Base-by-base conservation (phyloP, 2,888 invertebrate genomes). In the Meghimatium bilineatum region DNA sequence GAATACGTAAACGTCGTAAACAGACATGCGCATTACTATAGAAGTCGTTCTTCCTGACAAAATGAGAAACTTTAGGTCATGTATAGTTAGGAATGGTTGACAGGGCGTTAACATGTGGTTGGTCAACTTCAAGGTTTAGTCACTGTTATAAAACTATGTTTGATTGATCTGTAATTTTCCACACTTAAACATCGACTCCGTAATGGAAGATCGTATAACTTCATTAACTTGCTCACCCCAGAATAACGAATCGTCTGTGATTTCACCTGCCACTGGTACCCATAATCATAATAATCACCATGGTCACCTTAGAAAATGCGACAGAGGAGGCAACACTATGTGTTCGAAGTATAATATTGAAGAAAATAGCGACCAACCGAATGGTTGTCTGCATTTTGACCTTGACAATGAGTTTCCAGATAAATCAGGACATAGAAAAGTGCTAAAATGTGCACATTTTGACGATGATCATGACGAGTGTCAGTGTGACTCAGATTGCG, bases 341-440 rank as follows among this genome's bases (percentile, higher is more conserved):
- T 74, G 17, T 32, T 32, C 49, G 32, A 74, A 74, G 26, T 52
- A 44, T 20, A 32, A 29, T 52, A 34, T 74, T 49, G 52, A 52
- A 52, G 74, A 23, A 74, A 52, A 52, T 74, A 74, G 8, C 32
- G 74, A 63, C n/a, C 77, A 36, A 38, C 63, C 63, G 20, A 77
- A 77, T 63, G 77, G 77, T 14, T 17, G n/a, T 63, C n/a, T 77
- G 77, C 77, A 77, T 20, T 60, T 52, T 20, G 63, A 60, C 3
- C 29, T 36, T 8, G 63, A 77, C 34, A 26, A 17, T 36, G 77
- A 23, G n/a, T 77, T 63, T 36, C 36, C n/a, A 10, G 52, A 34
- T 1, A 77, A 20, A 26, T 26, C 20, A 8, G 36, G 0, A 36
- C 60, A 60, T 29, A 77, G 12, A n/a, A 60, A 77, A 10, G 36